Percentiles rank a stretch among this genome's conserved stretches.
Conservation (phyloP, 1,140 invertebrate species). For the Musca vetustissima region DNA sequence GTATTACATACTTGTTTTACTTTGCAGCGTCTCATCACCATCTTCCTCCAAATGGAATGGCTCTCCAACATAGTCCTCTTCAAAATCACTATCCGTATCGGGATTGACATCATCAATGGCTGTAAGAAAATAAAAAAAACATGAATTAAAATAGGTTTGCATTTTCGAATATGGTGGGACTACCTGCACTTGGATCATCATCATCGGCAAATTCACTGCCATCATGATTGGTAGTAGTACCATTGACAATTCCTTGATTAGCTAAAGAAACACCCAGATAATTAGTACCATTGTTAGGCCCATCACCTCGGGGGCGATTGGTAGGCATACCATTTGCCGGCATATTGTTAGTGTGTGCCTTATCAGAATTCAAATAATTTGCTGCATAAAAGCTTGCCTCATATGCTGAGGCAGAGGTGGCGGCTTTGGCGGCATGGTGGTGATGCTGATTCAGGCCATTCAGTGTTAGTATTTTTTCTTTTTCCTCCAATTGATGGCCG, state of each 20-base stretch:
- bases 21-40: slow-evolving; percentile 40
- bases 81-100: slow-evolving; percentile 50
- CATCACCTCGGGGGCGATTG: not conserved
- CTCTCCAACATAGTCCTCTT: slow-evolving; percentile 46
- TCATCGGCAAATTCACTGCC: slow-evolving; percentile 35
- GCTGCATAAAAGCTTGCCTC: slow-evolving; percentile 50
- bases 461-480: slow-evolving; percentile 46
- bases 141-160: not conserved
- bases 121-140: slow-evolving; percentile 23
- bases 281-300: slow-evolving; percentile 25
- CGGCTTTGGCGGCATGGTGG: slow-evolving; percentile 37
- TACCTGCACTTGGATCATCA: slow-evolving; percentile 49
- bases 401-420: slow-evolving; percentile 42
- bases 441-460: slow-evolving; percentile 44
- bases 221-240: not conserved
- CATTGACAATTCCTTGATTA: slow-evolving; percentile 27
- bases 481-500: slow-evolving; percentile 44
- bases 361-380: slow-evolving; percentile 34
- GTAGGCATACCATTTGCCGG: not conserved
- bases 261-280: slow-evolving; percentile 47
- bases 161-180: not conserved
- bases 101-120: slow-evolving; percentile 49
- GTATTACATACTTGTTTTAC: slow-evolving; percentile 34
- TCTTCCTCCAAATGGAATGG: slow-evolving; percentile 47
- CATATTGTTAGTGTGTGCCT: slow-evolving; percentile 12